Conservation (phyloP, 2,113 vertebrate genomes). For the Serinus canaria region DNA sequence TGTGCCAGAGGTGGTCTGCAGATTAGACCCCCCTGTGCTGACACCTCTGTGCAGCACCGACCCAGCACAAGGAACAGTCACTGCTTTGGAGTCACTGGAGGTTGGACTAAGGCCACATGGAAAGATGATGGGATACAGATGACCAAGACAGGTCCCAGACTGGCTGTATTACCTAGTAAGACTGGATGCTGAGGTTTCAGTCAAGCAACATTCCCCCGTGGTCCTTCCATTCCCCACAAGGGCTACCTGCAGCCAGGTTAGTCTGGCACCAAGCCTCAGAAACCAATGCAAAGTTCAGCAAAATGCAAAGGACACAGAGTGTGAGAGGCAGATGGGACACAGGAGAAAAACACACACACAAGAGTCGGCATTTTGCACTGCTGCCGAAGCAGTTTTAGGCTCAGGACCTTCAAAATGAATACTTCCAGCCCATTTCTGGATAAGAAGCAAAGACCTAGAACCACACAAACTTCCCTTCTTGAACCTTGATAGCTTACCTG, state of each 20-base stretch:
- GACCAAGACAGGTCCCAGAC: background rate
- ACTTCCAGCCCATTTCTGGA: background rate
- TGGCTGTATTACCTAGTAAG: background rate
- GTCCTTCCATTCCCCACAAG: background rate
- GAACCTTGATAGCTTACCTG: background rate
- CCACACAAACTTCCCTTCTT: background rate
- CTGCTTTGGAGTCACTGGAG: background rate
- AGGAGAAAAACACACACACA: background rate
- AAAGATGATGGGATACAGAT: background rate
- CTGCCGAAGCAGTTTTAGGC: background rate
- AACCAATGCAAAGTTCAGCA: background rate
- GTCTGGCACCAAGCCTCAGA: background rate
- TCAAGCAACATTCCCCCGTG: background rate
- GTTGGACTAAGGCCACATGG: background rate
- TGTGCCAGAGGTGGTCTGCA: background rate
- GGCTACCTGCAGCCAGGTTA: background rate
- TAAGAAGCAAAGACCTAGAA: background rate
- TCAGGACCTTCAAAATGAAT: background rate
- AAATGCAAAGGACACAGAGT: background rate
- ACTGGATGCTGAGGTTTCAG: background rate
- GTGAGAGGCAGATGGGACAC: background rate
- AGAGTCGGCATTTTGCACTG: background rate
- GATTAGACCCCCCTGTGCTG: background rate
- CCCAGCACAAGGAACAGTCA: background rate
- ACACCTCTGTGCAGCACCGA: accelerated